These are phyloP conservation scores for Gymnocephalus cernua DNA, from an alignment of 2,113 vertebrate genomes.

Conservation along the genomic window DNA sequence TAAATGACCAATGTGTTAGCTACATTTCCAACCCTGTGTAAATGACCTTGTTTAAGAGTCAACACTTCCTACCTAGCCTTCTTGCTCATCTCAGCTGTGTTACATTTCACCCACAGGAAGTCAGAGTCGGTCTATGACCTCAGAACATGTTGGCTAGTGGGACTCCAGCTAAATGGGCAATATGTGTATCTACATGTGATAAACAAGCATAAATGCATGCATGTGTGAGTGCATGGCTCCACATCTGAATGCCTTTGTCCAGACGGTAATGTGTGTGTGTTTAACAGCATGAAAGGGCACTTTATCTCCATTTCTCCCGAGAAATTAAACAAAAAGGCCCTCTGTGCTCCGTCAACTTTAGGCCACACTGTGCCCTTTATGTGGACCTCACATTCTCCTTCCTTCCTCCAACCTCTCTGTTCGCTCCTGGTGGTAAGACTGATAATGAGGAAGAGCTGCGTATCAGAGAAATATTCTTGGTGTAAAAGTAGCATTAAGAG, in stretches of 20 bases:
- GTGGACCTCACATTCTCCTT: slow-evolving; percentile 24
- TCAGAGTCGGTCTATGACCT: slow-evolving; percentile 24
- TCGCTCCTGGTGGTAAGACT: slow-evolving; percentile 24
- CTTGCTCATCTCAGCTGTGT: neutral
- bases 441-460: slow-evolving; percentile 30
- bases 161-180: slow-evolving; percentile 6
- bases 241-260: slow-evolving; percentile 40
- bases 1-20: neutral
- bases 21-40: slow-evolving; percentile 8
- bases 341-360: slow-evolving; percentile 66
- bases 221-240: slow-evolving; percentile 32
- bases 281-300: slow-evolving; percentile 61
- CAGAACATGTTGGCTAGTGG: neutral
- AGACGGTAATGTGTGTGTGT: slow-evolving; percentile 36
- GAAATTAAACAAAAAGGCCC: slow-evolving; percentile 64
- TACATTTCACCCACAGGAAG: slow-evolving; percentile 4
- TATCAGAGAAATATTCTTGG: slow-evolving; percentile 22
- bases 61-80: neutral
- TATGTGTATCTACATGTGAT: slow-evolving; percentile 25
- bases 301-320: slow-evolving; percentile 54
- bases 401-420: slow-evolving; percentile 20
- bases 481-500: slow-evolving; percentile 18
- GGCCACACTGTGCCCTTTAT: slow-evolving; percentile 60
- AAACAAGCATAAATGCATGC: slow-evolving; percentile 18
- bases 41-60: neutral